Evolutionary conservation across 2,113 vertebrate species (phyloP).

Genomic region (Brienomyrus longianalis): DNA sequence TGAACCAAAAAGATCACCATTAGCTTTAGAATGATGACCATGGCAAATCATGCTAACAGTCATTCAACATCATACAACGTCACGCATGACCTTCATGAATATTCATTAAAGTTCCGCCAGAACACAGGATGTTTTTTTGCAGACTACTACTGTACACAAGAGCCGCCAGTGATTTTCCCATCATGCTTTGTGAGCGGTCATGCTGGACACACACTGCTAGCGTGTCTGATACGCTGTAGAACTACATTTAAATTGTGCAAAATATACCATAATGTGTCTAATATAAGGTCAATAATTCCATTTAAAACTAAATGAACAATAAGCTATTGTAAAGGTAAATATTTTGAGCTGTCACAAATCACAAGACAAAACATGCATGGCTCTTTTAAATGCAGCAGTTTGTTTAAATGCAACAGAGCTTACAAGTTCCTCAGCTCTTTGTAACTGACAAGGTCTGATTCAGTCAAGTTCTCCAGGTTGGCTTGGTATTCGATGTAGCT

Average conservation of each 20-base stretch:
- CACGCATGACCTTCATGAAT: not conserved
- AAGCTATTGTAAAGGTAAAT: not conserved
- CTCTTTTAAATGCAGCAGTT: not conserved
- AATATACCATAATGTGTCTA: not conserved
- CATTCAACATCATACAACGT: not conserved
- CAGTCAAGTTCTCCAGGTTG: constrained; percentile 62
- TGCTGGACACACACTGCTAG: not conserved
- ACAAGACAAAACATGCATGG: not conserved
- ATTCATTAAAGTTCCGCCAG: not conserved
- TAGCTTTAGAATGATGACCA: not conserved
- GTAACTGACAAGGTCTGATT: constrained; percentile 64
- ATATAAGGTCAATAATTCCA: not conserved
- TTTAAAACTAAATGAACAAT: not conserved
- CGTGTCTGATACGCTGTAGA: not conserved
- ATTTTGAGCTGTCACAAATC: not conserved
- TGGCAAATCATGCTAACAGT: not conserved
- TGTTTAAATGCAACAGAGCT: constrained; percentile 44
- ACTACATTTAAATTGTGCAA: not conserved
- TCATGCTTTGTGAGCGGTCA: not conserved
- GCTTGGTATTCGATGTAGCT: constrained; percentile 78
- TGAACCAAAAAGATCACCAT: not conserved
- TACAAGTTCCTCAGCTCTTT: constrained; percentile 77
- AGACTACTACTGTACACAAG: not conserved
- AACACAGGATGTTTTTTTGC: not conserved
- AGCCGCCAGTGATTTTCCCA: no score